Evolutionary conservation across 2,888 invertebrate species (phyloP).

Genomic region (Phortica magna): DNA sequence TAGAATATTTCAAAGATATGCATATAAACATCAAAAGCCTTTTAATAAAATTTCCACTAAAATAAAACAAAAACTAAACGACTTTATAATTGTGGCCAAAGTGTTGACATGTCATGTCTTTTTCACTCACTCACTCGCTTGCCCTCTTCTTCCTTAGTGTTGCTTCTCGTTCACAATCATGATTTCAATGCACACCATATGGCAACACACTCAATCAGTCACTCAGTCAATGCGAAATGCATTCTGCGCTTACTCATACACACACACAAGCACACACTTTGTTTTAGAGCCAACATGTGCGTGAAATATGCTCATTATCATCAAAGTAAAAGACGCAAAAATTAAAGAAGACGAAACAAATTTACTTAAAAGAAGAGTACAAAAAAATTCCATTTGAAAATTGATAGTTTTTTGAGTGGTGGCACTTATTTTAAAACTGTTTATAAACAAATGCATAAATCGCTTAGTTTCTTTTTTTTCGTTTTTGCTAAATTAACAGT

Average conservation of each 20-base stretch:
- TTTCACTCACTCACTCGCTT: background rate
- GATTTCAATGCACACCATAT: background rate
- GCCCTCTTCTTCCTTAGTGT: background rate
- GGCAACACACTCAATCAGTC: background rate
- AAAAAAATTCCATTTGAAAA: slow-evolving; percentile 1
- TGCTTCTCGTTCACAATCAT: background rate
- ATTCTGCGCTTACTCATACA: background rate
- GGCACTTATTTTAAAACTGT: background rate
- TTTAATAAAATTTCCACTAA: too few relatives aligned
- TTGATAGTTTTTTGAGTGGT: slow-evolving; percentile 1
- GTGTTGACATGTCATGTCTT: slow-evolving; percentile 3
- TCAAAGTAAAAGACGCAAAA: background rate
- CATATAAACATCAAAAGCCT: too few relatives aligned
- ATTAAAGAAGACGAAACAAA: background rate
- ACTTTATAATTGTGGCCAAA: background rate
- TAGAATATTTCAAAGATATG: too few relatives aligned
- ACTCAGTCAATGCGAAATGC: background rate
- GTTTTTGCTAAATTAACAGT: background rate
- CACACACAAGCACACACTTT: background rate
- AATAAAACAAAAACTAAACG: background rate
- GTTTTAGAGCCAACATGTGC: slow-evolving; percentile 12
- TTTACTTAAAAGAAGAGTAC: too few relatives aligned
- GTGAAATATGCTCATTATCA: slow-evolving; percentile 3
- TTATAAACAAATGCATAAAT: slow-evolving; percentile 6
- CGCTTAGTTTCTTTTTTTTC: background rate